Evolutionary conservation across 2,888 invertebrate genomes (phyloP).

Genomic region (Scelioninae gen. 1): DNA sequence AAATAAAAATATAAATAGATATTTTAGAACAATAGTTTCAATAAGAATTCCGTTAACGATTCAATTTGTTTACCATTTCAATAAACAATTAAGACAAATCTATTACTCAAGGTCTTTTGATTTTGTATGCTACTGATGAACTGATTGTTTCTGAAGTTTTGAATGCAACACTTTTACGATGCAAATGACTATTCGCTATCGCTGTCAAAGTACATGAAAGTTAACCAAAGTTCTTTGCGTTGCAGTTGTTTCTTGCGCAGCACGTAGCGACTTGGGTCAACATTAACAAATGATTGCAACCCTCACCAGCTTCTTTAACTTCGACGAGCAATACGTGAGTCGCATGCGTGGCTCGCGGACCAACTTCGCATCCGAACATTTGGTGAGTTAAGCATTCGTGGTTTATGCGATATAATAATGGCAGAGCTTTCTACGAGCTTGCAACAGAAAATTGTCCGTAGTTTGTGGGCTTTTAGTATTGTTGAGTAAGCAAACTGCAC

Average conservation of each 20-base stretch:
- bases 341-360: slow-evolving; percentile 17
- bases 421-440: neutral
- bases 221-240: slow-evolving; percentile 54
- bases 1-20: no score
- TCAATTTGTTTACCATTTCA: no score
- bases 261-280: slow-evolving; percentile 58
- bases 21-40: no score
- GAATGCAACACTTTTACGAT: slow-evolving; percentile 15
- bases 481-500: slow-evolving; percentile 16
- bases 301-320: slow-evolving; percentile 48
- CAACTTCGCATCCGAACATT: slow-evolving; percentile 6
- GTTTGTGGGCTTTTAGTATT: no score
- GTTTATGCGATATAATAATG: slow-evolving; percentile 7
- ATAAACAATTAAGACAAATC: no score
- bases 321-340: slow-evolving; percentile 53
- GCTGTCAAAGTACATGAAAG: slow-evolving; percentile 1
- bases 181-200: slow-evolving; percentile 1
- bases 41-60: no score
- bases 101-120: neutral
- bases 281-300: slow-evolving; percentile 66
- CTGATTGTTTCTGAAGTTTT: neutral
- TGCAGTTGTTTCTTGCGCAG: slow-evolving; percentile 60
- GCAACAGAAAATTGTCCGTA: no score
- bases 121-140: neutral
- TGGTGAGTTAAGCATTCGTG: slow-evolving; percentile 21